Percentiles rank a stretch among this genome's conserved stretches.
Evolutionary conservation across 2,888 invertebrate species (phyloP).

Genomic region (Dorcus parallelipipedus): DNA sequence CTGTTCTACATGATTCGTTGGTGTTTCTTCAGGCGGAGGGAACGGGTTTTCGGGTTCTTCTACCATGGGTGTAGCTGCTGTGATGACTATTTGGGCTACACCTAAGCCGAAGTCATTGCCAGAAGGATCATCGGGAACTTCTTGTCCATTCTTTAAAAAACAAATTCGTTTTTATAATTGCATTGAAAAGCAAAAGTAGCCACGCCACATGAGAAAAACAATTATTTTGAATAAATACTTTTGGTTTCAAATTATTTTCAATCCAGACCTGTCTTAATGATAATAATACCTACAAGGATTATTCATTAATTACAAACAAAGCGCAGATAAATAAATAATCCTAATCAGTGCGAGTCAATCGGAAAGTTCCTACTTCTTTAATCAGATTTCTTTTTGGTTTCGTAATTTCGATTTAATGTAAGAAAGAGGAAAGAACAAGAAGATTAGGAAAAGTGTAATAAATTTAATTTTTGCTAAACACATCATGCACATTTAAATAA

Average conservation of each 20-base stretch:
- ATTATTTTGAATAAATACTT: no score
- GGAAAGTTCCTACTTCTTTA: no score
- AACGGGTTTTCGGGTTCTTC: conserved; percentile 81
- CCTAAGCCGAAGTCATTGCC: conserved; percentile 67
- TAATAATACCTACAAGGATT: no score
- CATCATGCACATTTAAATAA: not conserved
- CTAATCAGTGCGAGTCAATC: no score
- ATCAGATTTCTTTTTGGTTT: no score
- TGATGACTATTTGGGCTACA: conserved; percentile 88
- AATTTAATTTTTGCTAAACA: not conserved
- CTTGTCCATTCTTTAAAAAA: conserved; percentile 23
- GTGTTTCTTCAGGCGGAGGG: conserved; percentile 58
- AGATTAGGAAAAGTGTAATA: not conserved
- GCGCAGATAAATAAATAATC: no score
- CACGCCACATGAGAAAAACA: no score
- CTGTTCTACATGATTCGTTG: conserved; percentile 35
- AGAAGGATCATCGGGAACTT: conserved; percentile 22
- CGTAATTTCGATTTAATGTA: no score
- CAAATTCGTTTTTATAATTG: not conserved
- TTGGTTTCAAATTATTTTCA: no score
- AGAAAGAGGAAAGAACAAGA: not conserved
- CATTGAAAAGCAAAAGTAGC: not conserved
- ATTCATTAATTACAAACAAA: no score
- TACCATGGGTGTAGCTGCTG: conserved; percentile 88
- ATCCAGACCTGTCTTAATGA: no score